These are phyloP conservation scores for Dilophus febrilis DNA, from an alignment of 2,888 invertebrate genomes.

Conservation along the genomic window DNA sequence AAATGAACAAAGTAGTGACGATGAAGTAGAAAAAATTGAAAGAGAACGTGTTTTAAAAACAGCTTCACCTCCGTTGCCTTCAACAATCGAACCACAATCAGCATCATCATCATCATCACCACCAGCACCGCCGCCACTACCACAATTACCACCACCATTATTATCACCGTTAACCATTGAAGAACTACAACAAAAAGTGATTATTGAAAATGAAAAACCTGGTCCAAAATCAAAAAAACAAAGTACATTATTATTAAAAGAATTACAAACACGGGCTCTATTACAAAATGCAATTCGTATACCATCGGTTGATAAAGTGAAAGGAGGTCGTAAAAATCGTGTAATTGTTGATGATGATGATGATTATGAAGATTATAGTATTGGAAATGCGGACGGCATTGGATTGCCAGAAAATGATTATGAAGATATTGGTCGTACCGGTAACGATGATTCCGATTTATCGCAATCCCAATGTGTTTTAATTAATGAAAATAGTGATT, in stretches of 20 bases:
- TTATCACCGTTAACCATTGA: too few relatives aligned
- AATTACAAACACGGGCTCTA: slow-evolving; percentile 4
- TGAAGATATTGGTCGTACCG: background rate
- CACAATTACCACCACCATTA: too few relatives aligned
- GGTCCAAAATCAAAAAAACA: slow-evolving; percentile 7
- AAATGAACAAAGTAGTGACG: too few relatives aligned
- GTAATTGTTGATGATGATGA: slow-evolving; percentile 5
- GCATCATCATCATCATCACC: too few relatives aligned
- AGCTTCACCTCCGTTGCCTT: too few relatives aligned
- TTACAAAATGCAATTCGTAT: slow-evolving; percentile 4
- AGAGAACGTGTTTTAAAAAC: too few relatives aligned
- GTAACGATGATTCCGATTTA: background rate
- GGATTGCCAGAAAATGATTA: slow-evolving; percentile 3
- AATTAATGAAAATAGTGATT: background rate
- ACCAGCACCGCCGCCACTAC: too few relatives aligned
- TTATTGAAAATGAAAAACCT: slow-evolving; percentile 2
- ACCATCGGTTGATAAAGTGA: background rate
- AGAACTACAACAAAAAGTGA: too few relatives aligned
- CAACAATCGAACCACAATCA: too few relatives aligned
- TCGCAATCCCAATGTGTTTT: background rate
- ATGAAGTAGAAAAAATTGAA: too few relatives aligned
- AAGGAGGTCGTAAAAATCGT: slow-evolving; percentile 1
- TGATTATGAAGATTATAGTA: background rate
- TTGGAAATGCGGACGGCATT: slow-evolving; percentile 1
- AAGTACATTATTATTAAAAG: slow-evolving; percentile 5